Evolutionary conservation across 2,888 invertebrate genomes (phyloP), one percentile per base, ranked within the genome.

Genomic region (Furcula furcula): DNA sequence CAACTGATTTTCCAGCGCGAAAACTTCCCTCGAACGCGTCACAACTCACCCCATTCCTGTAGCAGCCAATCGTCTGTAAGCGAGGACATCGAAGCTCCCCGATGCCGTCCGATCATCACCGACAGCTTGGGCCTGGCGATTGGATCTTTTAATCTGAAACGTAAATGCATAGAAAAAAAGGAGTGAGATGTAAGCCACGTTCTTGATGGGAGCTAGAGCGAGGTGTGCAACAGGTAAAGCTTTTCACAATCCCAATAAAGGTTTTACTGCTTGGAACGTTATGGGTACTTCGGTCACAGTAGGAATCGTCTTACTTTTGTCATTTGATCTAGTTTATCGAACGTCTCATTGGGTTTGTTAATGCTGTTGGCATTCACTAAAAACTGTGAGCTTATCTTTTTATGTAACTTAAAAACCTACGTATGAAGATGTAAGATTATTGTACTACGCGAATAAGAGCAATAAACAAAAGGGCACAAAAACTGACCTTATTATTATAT

Each of bases 121-220:
- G 87, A 84, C 51, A 53, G 54, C 49, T 53, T 57, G 67, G 81
- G 80, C n/a, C 82, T 81, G 84, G 73, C 74, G 77, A 86, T 85
- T 84, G 80, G 86, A 80, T 86, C 82, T 84, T 85, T 85, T 88
- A 88, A 88, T 87, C 85, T 85, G 79, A 78, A 87, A 85, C 80
- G 83, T 76, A 85, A 89, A 87, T 85, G 87, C 87, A 86, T 76
- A 76, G 70, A 84, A 83, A 85, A 87, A 80, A 78, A 78, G 75
- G 74, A 76, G 65, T 50, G 65, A 63, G 68, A 47, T 68, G 73
- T 72, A 72, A 77, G 77, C 73, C 65, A 76, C 65, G 63, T 69
- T 64, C 66, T 65, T 67, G 66, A 70, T 74, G 66, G 70, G 64
- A 65, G 65, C 65, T 63, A 59, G 43, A 45, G 41, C 60, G 54